phyloP scores from a whole-genome alignment of 2,113 vertebrate species.

The Brienomyrus longianalis region DNA sequence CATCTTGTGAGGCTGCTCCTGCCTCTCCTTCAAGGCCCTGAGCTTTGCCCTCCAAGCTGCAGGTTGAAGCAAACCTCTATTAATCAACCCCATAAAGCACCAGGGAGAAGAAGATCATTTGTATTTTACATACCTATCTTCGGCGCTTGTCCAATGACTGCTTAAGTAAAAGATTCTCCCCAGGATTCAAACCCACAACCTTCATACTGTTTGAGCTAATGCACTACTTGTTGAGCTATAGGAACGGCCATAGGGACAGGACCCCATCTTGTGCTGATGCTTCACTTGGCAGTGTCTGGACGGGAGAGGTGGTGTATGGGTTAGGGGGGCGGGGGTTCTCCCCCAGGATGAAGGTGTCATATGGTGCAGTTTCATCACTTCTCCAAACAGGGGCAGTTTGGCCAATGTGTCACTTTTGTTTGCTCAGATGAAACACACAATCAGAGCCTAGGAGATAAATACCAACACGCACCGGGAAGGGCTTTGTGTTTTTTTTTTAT shows the following conservation, averaged over 20 bases:
- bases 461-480: not conserved
- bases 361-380: not conserved
- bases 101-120: not conserved
- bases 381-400: not conserved
- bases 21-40: not conserved
- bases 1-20: not conserved
- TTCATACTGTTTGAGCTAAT: not conserved
- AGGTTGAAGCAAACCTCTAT: not conserved
- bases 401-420: not conserved
- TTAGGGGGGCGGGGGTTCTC: not conserved
- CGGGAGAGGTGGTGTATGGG: not conserved
- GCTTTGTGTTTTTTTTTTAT: constrained; percentile 22
- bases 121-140: not conserved
- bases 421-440: not conserved
- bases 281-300: not conserved
- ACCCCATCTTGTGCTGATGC: not conserved
- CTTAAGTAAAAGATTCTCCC: not conserved
- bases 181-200: not conserved
- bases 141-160: not conserved
- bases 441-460: not conserved
- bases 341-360: not conserved
- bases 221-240: not conserved
- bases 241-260: not conserved
- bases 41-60: not conserved
- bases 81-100: not conserved